Conservation (phyloP, 2,113 vertebrate species). For the Pyxicephalus adspersus region DNA sequence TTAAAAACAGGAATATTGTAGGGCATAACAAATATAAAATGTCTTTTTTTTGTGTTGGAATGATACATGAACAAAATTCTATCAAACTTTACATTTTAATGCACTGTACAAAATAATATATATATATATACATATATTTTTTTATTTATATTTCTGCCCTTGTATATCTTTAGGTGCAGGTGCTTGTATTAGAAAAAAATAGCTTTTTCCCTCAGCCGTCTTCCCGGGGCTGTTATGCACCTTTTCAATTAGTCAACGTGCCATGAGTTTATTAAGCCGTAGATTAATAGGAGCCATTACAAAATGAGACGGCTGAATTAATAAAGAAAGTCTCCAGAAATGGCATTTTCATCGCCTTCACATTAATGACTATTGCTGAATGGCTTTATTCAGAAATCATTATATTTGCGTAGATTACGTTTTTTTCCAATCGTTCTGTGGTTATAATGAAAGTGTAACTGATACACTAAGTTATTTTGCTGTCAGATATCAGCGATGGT, state of each 20-base stretch:
- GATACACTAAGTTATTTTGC: constrained; percentile 47
- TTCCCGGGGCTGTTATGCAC: constrained; percentile 18
- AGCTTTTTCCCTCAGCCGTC: not conserved
- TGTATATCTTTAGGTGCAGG: constrained; percentile 29
- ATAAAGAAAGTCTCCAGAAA: constrained; percentile 49
- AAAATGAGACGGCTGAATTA: constrained; percentile 38
- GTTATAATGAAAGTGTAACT: constrained; percentile 45
- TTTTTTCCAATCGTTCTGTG: constrained; percentile 37
- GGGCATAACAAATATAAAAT: too few relatives aligned
- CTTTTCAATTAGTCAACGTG: constrained; percentile 41
- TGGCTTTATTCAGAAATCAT: constrained; percentile 49
- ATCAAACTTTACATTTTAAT: too few relatives aligned
- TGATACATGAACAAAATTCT: too few relatives aligned
- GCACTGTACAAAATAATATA: too few relatives aligned
- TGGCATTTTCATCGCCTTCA: constrained; percentile 45
- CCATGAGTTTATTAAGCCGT: constrained; percentile 18
- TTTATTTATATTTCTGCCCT: not conserved
- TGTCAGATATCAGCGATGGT: constrained; percentile 21
- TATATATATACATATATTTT: too few relatives aligned
- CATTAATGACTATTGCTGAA: constrained; percentile 51
- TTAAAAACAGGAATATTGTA: too few relatives aligned
- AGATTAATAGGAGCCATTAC: constrained; percentile 52
- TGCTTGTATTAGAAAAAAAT: constrained; percentile 9
- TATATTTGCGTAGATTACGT: constrained; percentile 38
- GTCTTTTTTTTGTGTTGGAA: too few relatives aligned